Evolutionary conservation across 2,113 vertebrate genomes (phyloP), one percentile per base, ranked within the genome.

Genomic region (Lipophrys pholis): DNA sequence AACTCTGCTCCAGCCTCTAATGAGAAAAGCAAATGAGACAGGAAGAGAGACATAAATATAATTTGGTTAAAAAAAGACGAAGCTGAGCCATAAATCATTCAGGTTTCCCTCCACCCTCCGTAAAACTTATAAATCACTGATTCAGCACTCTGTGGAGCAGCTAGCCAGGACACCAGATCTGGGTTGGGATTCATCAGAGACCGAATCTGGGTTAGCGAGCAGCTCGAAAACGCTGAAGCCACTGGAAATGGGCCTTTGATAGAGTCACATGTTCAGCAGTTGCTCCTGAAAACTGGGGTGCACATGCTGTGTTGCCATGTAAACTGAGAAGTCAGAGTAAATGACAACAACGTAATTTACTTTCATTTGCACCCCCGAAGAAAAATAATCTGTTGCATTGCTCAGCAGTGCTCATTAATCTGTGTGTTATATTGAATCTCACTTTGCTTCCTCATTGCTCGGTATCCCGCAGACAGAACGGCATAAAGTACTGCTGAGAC

Each of bases 181-280:
- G 78, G 66, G 81, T 69, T 75, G 72, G 82, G 50, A 78, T 80
- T 75, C 76, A 81, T 66, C 51, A 0, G 72, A 81, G 82, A 87
- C 71, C 46, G 57, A 84, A 88, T 85, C 68, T 90, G 60, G 83
- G 85, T 84, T 80, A 87, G 73, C 36, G 35, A 82, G 66, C 52
- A 59, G 57, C 73, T 81, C 76, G 59, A 86, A 89, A 89, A 30
- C 69, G 84, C 79, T 88, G 82, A 89, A 79, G 69, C 72, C 36
- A 54, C 66, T 67, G 52, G 56, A 86, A 84, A 63, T 1, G 10
- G 50, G 59, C 38, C 46, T 78, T 38, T 76, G 76, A 78, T 78
- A 74, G 53, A 79, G 71, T 70, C 81, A 63, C 56, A 57, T 63
- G 57, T 64, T 87, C 79, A 84, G 70, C 81, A 72, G 40, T 62